Conservation (phyloP, 1,140 invertebrate species). For the Drosophila tristis region DNA sequence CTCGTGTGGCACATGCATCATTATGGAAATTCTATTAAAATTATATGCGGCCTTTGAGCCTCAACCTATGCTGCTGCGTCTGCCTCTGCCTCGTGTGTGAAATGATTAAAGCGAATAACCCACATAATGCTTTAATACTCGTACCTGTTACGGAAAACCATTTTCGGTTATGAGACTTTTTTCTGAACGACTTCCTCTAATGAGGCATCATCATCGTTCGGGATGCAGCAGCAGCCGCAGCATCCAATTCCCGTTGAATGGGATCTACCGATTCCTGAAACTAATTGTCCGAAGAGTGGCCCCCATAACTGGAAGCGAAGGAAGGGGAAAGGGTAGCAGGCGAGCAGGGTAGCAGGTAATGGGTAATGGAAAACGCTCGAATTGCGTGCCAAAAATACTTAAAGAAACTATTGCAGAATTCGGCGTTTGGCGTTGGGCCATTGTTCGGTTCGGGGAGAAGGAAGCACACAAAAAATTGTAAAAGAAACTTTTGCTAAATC, state of each 20-base stretch:
- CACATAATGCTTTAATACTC: not conserved
- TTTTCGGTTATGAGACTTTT: conserved; percentile 7
- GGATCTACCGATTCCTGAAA: conserved; percentile 35
- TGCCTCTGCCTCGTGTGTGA: not conserved
- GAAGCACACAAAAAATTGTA: conserved; percentile 25
- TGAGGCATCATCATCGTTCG: conserved; percentile 26
- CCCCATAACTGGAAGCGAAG: conserved; percentile 3
- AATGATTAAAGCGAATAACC: no score
- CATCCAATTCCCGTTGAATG: conserved; percentile 7
- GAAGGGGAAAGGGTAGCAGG: conserved; percentile 44
- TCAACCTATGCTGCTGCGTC: not conserved
- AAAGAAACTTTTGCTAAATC: conserved; percentile 69
- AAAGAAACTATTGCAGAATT: conserved; percentile 50
- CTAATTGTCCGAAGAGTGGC: conserved; percentile 53
- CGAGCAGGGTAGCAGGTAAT: conserved; percentile 37
- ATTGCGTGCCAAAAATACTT: conserved; percentile 71
- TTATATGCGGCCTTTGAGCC: conserved; percentile 20
- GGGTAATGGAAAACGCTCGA: conserved; percentile 44
- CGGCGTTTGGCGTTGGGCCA: conserved; percentile 36
- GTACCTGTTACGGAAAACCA: conserved; percentile 3
- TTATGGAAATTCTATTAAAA: conserved; percentile 61
- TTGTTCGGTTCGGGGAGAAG: not conserved
- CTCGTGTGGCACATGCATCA: conserved; percentile 32
- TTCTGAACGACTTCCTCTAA: conserved; percentile 4
- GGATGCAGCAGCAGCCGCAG: not conserved